Evolutionary conservation across 2,888 invertebrate genomes (phyloP).

Genomic region (Sminthurinus aureus): DNA sequence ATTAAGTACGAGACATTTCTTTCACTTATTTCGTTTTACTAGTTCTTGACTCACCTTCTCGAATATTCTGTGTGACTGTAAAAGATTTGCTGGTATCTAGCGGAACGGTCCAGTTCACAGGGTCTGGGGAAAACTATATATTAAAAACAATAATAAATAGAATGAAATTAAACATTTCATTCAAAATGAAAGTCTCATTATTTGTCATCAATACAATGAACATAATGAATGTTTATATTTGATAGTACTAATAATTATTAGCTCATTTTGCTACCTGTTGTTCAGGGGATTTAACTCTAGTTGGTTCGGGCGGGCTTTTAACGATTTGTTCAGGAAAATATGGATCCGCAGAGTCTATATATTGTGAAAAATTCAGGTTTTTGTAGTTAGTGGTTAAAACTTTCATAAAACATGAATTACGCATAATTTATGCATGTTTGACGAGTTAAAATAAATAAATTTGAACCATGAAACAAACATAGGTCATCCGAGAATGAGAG

Average conservation of each 20-base stretch:
- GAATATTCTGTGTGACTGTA: slow-evolving; percentile 91
- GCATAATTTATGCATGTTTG: not conserved
- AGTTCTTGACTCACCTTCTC: slow-evolving; percentile 55
- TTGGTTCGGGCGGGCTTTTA: slow-evolving; percentile 92
- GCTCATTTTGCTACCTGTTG: no score
- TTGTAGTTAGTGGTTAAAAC: no score
- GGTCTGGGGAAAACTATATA: slow-evolving; percentile 73
- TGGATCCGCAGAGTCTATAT: slow-evolving; percentile 59
- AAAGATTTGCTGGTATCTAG: slow-evolving; percentile 92
- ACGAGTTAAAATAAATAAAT: no score
- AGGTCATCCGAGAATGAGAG: slow-evolving; percentile 36
- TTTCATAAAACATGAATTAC: not conserved
- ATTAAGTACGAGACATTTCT: slow-evolving; percentile 16
- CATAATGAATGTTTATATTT: no score
- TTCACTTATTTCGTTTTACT: slow-evolving; percentile 4
- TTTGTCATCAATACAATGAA: no score
- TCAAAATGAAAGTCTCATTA: no score
- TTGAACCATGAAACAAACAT: slow-evolving; percentile 42
- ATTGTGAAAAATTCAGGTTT: not conserved
- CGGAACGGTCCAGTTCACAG: slow-evolving; percentile 94
- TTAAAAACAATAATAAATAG: no score
- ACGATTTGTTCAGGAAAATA: slow-evolving; percentile 73
- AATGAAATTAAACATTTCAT: no score
- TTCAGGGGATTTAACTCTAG: slow-evolving; percentile 90
- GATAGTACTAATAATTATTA: no score